Percentiles rank a stretch among this genome's conserved stretches.
phyloP scores from a whole-genome alignment of 2,888 invertebrate genomes.

The Alcis repandata region DNA sequence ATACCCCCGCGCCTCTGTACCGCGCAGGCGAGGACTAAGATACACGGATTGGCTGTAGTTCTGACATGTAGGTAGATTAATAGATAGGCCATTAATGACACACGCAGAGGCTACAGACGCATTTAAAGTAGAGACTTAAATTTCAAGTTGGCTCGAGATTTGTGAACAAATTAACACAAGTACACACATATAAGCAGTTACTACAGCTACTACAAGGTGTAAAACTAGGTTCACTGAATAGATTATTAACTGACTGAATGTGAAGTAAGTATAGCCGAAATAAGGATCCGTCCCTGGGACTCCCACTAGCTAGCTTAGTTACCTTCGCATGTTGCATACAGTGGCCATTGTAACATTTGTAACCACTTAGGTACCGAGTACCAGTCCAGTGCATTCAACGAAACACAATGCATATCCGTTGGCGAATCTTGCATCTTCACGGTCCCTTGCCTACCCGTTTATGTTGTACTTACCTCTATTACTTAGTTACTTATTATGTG shows the following conservation, averaged over 20 bases:
- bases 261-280: too few relatives aligned
- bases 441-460: slow-evolving; percentile 44
- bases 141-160: too few relatives aligned
- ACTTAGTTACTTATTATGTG: background rate
- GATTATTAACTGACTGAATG: too few relatives aligned
- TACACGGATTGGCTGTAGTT: too few relatives aligned
- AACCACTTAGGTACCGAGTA: background rate
- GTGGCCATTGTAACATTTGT: background rate
- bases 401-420: slow-evolving; percentile 57
- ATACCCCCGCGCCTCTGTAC: background rate
- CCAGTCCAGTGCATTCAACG: slow-evolving; percentile 29
- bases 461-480: background rate
- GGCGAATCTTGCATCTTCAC: slow-evolving; percentile 64
- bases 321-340: background rate
- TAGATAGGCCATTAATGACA: background rate
- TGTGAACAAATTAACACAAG: too few relatives aligned
- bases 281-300: too few relatives aligned
- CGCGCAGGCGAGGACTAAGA: background rate
- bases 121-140: too few relatives aligned
- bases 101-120: background rate
- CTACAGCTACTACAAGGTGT: too few relatives aligned
- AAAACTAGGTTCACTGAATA: too few relatives aligned
- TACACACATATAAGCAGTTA: too few relatives aligned
- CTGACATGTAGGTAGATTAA: slow-evolving; percentile 3
- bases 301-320: too few relatives aligned